These are phyloP conservation scores for Drosophila anomalipes DNA, from an alignment of 2,888 invertebrate genomes.

Conservation along the genomic window DNA sequence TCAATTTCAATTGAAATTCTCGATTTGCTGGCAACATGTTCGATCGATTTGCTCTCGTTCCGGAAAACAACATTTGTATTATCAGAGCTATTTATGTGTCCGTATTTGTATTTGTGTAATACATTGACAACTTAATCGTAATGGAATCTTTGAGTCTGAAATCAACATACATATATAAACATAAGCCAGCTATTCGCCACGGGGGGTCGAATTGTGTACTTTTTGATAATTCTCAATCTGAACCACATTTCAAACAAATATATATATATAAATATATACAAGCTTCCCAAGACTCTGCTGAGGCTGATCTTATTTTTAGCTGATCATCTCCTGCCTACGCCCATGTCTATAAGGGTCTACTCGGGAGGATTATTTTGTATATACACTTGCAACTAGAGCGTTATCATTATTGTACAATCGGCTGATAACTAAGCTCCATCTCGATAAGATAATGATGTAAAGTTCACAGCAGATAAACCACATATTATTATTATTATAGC, in stretches of 20 bases:
- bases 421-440: background rate
- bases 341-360: background rate
- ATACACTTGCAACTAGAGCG: background rate
- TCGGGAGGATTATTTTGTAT: background rate
- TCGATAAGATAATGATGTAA: slow-evolving; percentile 1
- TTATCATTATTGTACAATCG: background rate
- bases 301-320: background rate
- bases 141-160: slow-evolving; percentile 3
- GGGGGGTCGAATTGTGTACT: background rate
- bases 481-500: background rate
- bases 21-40: slow-evolving; percentile 8
- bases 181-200: background rate
- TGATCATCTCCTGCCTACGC: background rate
- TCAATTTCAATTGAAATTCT: background rate
- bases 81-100: background rate
- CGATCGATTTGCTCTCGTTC: background rate
- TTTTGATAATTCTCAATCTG: background rate
- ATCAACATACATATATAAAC: background rate
- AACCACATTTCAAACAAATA: background rate
- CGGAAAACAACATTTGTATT: background rate
- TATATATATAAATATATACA: background rate
- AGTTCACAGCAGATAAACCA: background rate
- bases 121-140: slow-evolving; percentile 24
- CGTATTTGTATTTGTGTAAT: background rate
- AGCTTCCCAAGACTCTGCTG: background rate